Evolutionary conservation across 2,113 vertebrate genomes (phyloP), one percentile per base, ranked within the genome.

Genomic region (Lampris megalopsis): DNA sequence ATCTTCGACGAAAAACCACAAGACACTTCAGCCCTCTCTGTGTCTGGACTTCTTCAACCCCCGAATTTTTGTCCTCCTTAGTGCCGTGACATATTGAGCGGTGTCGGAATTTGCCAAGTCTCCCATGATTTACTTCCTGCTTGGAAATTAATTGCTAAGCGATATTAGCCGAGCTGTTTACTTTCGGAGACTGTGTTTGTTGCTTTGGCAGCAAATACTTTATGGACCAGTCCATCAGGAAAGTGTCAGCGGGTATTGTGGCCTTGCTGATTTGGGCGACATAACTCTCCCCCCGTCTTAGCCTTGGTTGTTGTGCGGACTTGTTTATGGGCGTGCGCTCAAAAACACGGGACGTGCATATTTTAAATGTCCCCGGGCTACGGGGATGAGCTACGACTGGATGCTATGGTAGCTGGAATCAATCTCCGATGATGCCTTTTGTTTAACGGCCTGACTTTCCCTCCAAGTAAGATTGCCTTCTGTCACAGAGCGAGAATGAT

Each of bases 291-390:
- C 0, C 43, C 13, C 9, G 36, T 7, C n/a, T 41, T 64, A 58
- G 75, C 76, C 76, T 77, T 75, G 53, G 66, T 59, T 65, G 63
- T 71, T 67, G 43, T 57, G 67, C 61, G 62, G 65, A 73, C 75
- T 67, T 71, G 57, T 71, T 77, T 75, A 35, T 61, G 65, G 56
- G 47, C 38, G 5, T 81, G 79, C 79, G 81, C 81, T 74, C 66
- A 49, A 37, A 75, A 57, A 64, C 49, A 60, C 54, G 74, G 63
- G 9, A 79, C 38, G 10, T 4, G 64, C 57, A 57, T 60, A 61
- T 63, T 56, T 81, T 49, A 59, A 71, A 59, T 65, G 50, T 49
- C 60, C 42, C 5, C 36, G 38, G n/a, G 35, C 9, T n/a, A 4
- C 5, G 24, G 47, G 62, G 60, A 71, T 38, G 63, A 83, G 52